These are phyloP conservation scores for Luehdorfia chinensis DNA, from an alignment of 1,140 invertebrate species.

Conservation along the genomic window DNA sequence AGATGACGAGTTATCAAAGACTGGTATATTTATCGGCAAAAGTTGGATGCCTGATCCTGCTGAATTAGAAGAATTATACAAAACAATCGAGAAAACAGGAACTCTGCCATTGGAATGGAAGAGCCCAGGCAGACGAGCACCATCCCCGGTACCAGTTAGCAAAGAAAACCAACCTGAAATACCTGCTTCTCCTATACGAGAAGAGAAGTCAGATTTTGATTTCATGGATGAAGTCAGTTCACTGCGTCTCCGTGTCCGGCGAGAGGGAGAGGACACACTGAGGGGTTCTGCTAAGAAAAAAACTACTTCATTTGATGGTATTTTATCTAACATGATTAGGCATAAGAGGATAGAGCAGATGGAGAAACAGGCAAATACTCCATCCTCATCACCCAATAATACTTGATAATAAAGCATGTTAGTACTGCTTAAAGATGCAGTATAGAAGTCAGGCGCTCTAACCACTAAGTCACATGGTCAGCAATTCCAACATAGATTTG, in stretches of 20 bases:
- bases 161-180: conserved; percentile 65
- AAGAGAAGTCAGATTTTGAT: conserved; percentile 84
- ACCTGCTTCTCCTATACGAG: conserved; percentile 65
- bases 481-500: no score
- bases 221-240: conserved; percentile 86
- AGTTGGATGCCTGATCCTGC: conserved; percentile 68
- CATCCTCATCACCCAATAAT: conserved; percentile 19
- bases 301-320: conserved; percentile 85
- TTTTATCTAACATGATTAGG: conserved; percentile 84
- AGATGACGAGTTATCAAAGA: conserved; percentile 77
- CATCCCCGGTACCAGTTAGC: conserved; percentile 68
- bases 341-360: conserved; percentile 81
- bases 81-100: conserved; percentile 76
- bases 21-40: conserved; percentile 53
- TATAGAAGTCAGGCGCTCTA: no score
- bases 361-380: conserved; percentile 65
- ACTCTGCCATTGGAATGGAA: conserved; percentile 80
- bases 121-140: conserved; percentile 80
- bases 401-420: neutral
- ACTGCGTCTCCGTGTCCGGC: conserved; percentile 79
- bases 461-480: no score
- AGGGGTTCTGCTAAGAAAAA: conserved; percentile 87
- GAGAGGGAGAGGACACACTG: conserved; percentile 80
- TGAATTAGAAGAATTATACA: conserved; percentile 78
- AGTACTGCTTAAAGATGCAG: no score